Evolutionary conservation across 2,888 invertebrate species (phyloP).

Genomic region (Agrilus biguttatus): DNA sequence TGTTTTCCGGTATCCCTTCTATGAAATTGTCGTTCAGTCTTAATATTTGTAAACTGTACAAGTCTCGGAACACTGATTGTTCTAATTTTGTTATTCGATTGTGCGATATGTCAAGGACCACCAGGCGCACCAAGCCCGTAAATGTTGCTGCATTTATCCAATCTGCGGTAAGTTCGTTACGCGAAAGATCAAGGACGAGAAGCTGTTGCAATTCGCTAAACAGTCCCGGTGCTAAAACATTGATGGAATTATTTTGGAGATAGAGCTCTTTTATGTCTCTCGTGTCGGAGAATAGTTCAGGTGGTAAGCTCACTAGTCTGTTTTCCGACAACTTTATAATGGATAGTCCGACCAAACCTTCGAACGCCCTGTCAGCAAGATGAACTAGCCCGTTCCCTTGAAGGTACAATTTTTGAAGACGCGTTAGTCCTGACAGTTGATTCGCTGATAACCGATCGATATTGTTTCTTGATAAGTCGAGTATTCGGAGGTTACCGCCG

Average conservation of each 20-base stretch:
- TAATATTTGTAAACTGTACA: constrained; percentile 65
- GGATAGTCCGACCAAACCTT: constrained; percentile 56
- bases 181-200: constrained; percentile 60
- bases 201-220: constrained; percentile 64
- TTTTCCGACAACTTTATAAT: constrained; percentile 70
- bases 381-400: constrained; percentile 63
- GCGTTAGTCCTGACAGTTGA: constrained; percentile 53
- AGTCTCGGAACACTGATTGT: constrained; percentile 59
- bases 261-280: constrained; percentile 67
- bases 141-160: constrained; percentile 74
- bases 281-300: constrained; percentile 66
- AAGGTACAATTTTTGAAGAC: constrained; percentile 58
- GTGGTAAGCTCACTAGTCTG: constrained; percentile 63
- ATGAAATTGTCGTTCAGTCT: constrained; percentile 68
- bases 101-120: constrained; percentile 62
- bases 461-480: constrained; percentile 67
- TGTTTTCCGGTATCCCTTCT: constrained; percentile 62
- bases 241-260: constrained; percentile 68
- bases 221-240: constrained; percentile 64
- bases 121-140: constrained; percentile 57
- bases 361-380: constrained; percentile 63
- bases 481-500: constrained; percentile 49
- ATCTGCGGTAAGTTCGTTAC: constrained; percentile 66
- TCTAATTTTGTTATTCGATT: constrained; percentile 65
- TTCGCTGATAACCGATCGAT: constrained; percentile 60